These are phyloP conservation scores for Aurelia aurita DNA, from an alignment of 30 jellyfish, hydroid and myxozoan species.

Conservation along the genomic window DNA sequence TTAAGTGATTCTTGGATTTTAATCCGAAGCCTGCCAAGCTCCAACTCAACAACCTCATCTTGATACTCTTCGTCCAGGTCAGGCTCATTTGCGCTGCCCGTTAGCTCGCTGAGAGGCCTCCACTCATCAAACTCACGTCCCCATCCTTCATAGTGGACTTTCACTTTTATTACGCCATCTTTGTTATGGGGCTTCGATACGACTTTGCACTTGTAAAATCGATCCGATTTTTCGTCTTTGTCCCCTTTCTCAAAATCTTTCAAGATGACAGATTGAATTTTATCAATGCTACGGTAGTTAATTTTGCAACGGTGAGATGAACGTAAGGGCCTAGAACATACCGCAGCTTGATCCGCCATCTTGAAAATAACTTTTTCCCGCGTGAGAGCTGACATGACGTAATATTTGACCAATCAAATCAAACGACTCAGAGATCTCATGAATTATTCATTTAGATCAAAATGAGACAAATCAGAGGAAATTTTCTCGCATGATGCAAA, in stretches of 20 bases:
- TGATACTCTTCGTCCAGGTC: conserved; percentile 24
- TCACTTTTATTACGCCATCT: conserved; percentile 11
- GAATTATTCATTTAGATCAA: conserved; percentile 34
- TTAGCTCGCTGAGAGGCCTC: conserved; percentile 19
- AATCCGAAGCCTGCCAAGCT: conserved; percentile 21
- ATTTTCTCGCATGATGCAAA: conserved; percentile 15
- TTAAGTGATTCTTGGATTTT: conserved; percentile 23
- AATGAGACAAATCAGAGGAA: conserved; percentile 43
- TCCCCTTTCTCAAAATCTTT: conserved; percentile 25
- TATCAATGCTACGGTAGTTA: conserved; percentile 29
- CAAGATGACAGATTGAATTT: conserved; percentile 34
- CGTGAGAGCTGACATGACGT: conserved; percentile 19
- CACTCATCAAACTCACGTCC: conserved; percentile 4
- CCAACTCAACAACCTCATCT: conserved; percentile 18
- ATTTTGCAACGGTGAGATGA: conserved; percentile 20
- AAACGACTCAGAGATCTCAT: conserved; percentile 17
- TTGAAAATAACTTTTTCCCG: conserved; percentile 10
- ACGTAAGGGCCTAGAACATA: conserved; percentile 21
- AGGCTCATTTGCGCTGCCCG: conserved; percentile 23
- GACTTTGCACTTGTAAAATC: conserved; percentile 26
- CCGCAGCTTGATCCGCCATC: conserved; percentile 41
- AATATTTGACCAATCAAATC: conserved; percentile 38
- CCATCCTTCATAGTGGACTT: conserved; percentile 26
- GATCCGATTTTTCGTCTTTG: neutral
- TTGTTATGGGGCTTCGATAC: conserved; percentile 34